Conservation (phyloP, 2,888 invertebrate species). For the Geophilus truncorum region DNA sequence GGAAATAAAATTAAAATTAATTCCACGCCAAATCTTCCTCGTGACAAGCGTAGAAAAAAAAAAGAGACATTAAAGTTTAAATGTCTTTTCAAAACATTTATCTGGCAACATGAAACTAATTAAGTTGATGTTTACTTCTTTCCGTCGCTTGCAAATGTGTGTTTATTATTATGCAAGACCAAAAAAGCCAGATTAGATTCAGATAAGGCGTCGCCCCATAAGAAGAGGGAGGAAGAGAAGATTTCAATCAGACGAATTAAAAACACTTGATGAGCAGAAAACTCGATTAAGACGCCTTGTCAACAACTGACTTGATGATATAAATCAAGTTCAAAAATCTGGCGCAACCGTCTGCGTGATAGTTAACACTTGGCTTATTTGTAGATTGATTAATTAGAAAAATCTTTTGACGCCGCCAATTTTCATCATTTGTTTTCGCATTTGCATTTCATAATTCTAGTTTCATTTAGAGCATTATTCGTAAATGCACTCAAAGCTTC, state of each 20-base stretch:
- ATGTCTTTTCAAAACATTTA: background rate
- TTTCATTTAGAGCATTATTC: too few relatives aligned
- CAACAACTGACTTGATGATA: background rate
- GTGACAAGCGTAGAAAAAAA: background rate
- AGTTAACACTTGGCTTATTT: background rate
- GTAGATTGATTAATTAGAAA: background rate
- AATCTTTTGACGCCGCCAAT: background rate
- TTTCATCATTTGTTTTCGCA: too few relatives aligned
- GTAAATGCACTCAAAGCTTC: too few relatives aligned
- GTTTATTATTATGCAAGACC: background rate
- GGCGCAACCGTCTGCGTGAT: background rate
- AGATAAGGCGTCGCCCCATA: background rate
- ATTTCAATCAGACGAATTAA: background rate
- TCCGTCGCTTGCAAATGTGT: background rate
- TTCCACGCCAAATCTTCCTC: background rate
- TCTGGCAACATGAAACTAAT: background rate
- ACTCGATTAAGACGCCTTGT: conserved; percentile 10
- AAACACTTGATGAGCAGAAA: background rate
- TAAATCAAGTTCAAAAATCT: background rate
- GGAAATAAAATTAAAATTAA: background rate
- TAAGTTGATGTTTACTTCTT: background rate
- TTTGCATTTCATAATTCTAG: too few relatives aligned
- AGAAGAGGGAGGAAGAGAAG: background rate
- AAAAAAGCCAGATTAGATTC: background rate
- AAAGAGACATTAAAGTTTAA: background rate